Evolutionary conservation across 2,888 invertebrate genomes (phyloP).

Genomic region (Timema podura): DNA sequence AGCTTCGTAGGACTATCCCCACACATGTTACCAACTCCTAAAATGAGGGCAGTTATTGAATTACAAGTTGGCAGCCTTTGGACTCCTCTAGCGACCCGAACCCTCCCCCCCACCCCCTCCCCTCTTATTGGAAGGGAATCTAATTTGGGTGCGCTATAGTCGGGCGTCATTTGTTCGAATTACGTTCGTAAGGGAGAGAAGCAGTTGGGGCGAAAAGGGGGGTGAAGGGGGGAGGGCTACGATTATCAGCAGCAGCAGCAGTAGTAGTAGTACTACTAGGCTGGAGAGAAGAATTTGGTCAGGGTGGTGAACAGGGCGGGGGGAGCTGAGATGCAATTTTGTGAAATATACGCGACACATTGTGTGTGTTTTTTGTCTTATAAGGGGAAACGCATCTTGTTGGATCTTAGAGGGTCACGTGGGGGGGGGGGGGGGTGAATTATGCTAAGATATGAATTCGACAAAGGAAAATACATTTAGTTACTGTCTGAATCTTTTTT

Average conservation of each 20-base stretch:
- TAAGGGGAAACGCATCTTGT: too few species aligned
- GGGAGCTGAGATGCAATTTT: constrained; percentile 31
- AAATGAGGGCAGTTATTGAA: constrained; percentile 35
- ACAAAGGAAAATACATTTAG: too few species aligned
- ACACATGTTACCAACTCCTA: constrained; percentile 34
- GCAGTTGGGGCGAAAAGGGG: background rate
- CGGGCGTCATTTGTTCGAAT: constrained; percentile 64
- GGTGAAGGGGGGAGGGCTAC: constrained; percentile 36
- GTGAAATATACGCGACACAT: constrained; percentile 34
- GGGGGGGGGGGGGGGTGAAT: too few species aligned
- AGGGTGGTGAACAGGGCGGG: constrained; percentile 20
- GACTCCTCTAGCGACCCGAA: constrained; percentile 25
- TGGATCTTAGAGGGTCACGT: too few species aligned
- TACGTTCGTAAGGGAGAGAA: constrained; percentile 41
- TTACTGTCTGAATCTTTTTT: too few species aligned
- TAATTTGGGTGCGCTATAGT: constrained; percentile 59
- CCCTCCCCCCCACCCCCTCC: too few species aligned
- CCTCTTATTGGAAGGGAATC: constrained; percentile 46
- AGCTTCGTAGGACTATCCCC: constrained; percentile 17
- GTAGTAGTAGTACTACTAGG: too few species aligned
- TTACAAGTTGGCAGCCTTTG: constrained; percentile 33
- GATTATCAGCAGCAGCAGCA: constrained; percentile 29
- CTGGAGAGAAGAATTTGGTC: too few species aligned
- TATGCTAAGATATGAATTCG: too few species aligned
- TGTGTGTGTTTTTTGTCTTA: constrained; percentile 33